Evolutionary conservation across 1,140 invertebrate species (phyloP), one percentile per base, ranked within the genome.

Genomic region (Pseudomyrmex flavicornis): DNA sequence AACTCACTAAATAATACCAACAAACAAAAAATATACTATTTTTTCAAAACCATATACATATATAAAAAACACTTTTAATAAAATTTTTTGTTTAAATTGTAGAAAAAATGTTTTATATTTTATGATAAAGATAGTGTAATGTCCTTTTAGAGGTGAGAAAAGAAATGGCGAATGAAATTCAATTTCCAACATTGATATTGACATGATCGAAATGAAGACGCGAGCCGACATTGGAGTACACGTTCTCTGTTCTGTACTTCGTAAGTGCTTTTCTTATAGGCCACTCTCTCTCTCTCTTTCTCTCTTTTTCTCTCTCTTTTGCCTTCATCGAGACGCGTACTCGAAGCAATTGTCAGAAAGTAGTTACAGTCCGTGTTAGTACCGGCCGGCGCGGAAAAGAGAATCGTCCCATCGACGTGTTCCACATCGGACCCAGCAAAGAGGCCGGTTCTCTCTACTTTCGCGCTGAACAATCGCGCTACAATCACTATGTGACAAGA

Each of bases 261-360:
- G 66, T 77, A 90, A 90, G 76, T 85, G 79, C 79, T 88, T 90
- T 88, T 76, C 82, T 70, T 65, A 52, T 12, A n/a, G 15, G 56
- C 59, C 10, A 62, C 85, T 68, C 46, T 12, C 22, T 26, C 22
- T 26, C 22, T 26, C 20, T 68, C 54, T 26, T 48, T 59, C 35
- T 35, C 35, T 35, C 35, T 35, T 0, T 35, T 1, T 35, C 35
- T 7, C 85, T 65, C 26, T 54, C n/a, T 48, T 59, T 66, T 9
- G 44, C n/a, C 44, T 73, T 46, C 22, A 82, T 73, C 20, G 61
- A 22, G 48, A 50, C 54, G 66, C 56, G 54, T 35, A 76, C 54
- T 58, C 22, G 58, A 70, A 65, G 52, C 70, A 50, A 52, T 73
- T 46, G 20, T 20, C 50, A 20, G 59, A 69, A 63, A 70, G 46